Evolutionary conservation across 64 coral and sea anemone species (phyloP).

Genomic region (Orbicella faveolata): DNA sequence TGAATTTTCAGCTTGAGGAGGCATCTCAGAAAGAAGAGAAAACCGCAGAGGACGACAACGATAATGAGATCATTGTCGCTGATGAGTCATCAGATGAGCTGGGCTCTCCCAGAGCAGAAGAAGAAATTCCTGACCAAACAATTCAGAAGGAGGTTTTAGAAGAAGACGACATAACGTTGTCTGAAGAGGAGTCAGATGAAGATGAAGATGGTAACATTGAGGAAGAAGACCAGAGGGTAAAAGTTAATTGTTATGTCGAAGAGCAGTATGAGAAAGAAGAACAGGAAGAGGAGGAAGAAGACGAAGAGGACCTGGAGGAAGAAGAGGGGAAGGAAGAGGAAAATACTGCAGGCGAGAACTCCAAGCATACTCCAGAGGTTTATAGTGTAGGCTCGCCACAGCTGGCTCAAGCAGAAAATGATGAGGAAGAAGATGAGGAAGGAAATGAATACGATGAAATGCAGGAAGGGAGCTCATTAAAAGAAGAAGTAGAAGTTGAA

Average conservation of each 20-base stretch:
- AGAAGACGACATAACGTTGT: neutral
- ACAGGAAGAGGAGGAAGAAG: neutral
- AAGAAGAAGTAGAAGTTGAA: neutral
- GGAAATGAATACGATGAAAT: neutral
- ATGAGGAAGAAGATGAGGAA: neutral
- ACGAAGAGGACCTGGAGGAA: neutral
- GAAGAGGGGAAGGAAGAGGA: neutral
- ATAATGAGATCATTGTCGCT: neutral
- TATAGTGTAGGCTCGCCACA: neutral
- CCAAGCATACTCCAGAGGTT: neutral
- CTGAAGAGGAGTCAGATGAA: neutral
- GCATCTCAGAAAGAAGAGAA: neutral
- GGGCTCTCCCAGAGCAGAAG: neutral
- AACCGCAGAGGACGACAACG: neutral
- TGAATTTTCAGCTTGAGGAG: constrained; percentile 2
- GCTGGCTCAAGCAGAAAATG: neutral
- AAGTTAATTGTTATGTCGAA: neutral
- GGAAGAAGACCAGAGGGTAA: neutral
- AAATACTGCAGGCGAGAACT: neutral
- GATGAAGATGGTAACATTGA: neutral
- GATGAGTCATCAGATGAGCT: neutral
- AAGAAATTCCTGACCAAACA: neutral
- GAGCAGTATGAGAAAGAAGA: neutral
- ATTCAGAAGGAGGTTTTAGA: neutral
- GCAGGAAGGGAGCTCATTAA: neutral